phyloP scores from a whole-genome alignment of 2,888 invertebrate species.

The Limnephilus auricula region DNA sequence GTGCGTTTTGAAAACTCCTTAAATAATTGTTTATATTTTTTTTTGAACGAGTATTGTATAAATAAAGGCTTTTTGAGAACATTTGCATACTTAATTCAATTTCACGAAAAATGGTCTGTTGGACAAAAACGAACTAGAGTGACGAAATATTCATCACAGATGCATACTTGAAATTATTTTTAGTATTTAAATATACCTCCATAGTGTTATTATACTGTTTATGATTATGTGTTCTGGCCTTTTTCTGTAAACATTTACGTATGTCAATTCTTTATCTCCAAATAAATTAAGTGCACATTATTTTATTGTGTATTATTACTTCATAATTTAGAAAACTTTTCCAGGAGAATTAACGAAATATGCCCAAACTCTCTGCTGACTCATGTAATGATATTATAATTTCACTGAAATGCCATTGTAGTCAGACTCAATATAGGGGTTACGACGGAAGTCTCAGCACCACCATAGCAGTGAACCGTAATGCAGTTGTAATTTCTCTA shows the following conservation, averaged over 20 bases:
- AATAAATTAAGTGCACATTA: constrained; percentile 5
- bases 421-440: not conserved
- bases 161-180: not conserved
- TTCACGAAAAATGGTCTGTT: too few species aligned
- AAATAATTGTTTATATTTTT: too few species aligned
- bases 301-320: not conserved
- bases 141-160: not conserved
- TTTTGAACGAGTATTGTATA: too few species aligned
- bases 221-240: not conserved
- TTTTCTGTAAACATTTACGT: constrained; percentile 23
- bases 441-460: not conserved
- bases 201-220: not conserved
- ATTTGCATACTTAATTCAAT: too few species aligned
- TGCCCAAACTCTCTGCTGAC: not conserved
- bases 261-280: constrained; percentile 30
- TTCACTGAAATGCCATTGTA: not conserved
- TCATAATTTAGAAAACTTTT: not conserved
- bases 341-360: not conserved
- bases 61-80: too few species aligned
- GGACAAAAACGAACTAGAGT: too few species aligned
- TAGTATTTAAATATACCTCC: not conserved
- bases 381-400: not conserved
- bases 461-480: not conserved
- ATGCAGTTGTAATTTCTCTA: not conserved
- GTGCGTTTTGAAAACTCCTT: too few species aligned